Evolutionary conservation across 2,113 vertebrate species (phyloP).

Genomic region (Pyrgilauda ruficollis): DNA sequence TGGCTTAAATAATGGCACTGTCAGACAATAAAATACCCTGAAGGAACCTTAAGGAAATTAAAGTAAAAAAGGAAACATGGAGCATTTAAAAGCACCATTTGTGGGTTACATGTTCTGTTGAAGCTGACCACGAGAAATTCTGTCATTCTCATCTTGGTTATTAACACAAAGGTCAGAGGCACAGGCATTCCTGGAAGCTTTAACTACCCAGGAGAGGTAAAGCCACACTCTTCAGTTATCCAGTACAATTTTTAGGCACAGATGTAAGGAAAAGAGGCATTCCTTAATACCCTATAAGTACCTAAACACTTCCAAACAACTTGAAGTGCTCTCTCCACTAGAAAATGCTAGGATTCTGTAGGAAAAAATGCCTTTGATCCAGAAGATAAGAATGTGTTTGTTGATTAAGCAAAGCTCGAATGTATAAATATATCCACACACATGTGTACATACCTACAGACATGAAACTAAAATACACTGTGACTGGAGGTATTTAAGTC

Average conservation of each 20-base stretch:
- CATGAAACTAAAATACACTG: background rate
- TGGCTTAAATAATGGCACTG: background rate
- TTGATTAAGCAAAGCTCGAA: background rate
- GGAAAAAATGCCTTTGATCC: background rate
- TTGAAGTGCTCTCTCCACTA: background rate
- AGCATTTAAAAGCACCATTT: background rate
- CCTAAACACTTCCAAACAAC: background rate
- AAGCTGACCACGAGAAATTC: background rate
- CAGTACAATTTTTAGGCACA: background rate
- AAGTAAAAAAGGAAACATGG: background rate
- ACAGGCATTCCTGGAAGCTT: background rate
- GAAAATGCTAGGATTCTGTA: background rate
- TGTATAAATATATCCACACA: background rate
- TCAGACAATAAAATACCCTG: background rate
- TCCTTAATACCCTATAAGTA: background rate
- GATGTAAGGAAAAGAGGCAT: background rate
- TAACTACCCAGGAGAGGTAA: background rate
- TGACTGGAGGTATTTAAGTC: background rate
- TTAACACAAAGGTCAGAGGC: background rate
- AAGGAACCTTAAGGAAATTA: background rate
- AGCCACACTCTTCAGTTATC: background rate
- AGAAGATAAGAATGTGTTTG: background rate
- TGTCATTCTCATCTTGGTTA: background rate
- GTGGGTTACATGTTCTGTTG: background rate
- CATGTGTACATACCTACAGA: background rate